Conservation (phyloP, 1,140 invertebrate genomes). For the Cydia amplana region DNA sequence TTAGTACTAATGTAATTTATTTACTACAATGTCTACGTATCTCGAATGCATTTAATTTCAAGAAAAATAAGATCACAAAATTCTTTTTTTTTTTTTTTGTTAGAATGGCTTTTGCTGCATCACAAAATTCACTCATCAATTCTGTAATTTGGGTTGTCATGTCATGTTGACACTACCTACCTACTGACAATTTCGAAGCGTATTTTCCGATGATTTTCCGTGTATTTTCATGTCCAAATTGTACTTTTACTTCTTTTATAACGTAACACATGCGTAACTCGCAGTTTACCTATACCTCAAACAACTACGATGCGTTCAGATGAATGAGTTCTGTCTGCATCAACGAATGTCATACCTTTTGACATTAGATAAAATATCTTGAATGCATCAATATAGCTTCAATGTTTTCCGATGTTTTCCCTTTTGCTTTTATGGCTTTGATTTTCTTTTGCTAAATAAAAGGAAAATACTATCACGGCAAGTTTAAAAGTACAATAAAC, state of each 20-base stretch:
- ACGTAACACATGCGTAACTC: neutral
- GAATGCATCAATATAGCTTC: constrained; percentile 8
- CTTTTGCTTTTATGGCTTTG: constrained; percentile 24
- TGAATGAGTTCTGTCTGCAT: neutral
- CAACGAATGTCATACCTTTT: neutral
- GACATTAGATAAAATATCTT: constrained; percentile 8
- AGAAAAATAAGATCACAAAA: no score
- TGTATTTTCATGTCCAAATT: neutral
- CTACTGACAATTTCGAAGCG: neutral
- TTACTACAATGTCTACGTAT: neutral
- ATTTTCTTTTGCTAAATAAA: constrained; percentile 25
- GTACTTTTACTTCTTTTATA: no score
- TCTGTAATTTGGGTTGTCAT: no score
- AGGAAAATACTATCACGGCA: neutral
- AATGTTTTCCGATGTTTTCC: constrained; percentile 29
- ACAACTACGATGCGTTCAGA: constrained; percentile 5
- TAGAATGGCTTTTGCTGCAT: no score
- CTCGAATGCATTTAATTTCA: neutral
- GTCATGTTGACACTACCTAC: neutral
- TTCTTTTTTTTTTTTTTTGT: no score
- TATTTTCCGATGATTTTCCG: no score
- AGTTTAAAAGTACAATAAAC: constrained; percentile 4
- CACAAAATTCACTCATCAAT: no score
- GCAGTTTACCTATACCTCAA: neutral
- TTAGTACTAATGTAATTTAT: neutral